Evolutionary conservation across 2,113 vertebrate species (phyloP), one percentile per base, ranked within the genome.

Genomic region (Hypocryptadius cinnamomeus): DNA sequence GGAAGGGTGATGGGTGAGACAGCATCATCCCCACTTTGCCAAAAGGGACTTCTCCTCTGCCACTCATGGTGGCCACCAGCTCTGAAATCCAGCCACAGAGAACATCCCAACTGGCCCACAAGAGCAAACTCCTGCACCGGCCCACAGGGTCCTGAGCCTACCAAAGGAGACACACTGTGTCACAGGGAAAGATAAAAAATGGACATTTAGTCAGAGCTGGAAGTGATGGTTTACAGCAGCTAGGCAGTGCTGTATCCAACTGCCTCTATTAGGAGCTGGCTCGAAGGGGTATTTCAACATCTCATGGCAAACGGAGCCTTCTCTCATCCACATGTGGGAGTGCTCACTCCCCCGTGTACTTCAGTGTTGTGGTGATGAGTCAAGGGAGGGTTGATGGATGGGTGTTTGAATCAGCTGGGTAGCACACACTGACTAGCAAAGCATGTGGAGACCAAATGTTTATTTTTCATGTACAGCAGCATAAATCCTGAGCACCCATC

Each of bases 331-430:
- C 88, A 39, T 47, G 72, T 80, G 85, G 85, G 82, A 94, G 69
- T 39, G 69, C 60, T 91, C 44, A 79, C 76, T 92, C 90, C 79
- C 59, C 20, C n/a, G 1, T 47, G 40, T 13, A 14, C 25, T 64
- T 60, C 25, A 2, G 4, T 50, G 48, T 48, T 83, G 82, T 74
- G 42, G 78, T 57, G 91, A 63, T 95, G 87, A 93, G 82, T 94
- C 87, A 90, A 93, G 76, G 71, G 18, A 94, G 53, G 44, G 37
- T 42, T 96, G 95, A 96, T 85, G 76, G 94, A 96, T 96, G 93
- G 72, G 13, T 90, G 87, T 94, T 96, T 95, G 90, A 93, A 96
- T 90, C 83, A 95, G 91, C 74, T 3, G 79, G 57, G 90, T 71
- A 91, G 85, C 87, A 91, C 51, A 87, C 1, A 0, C 69, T 11